Conservation (phyloP, 2,797 vertebrate genomes). For the Lithobates pipiens region DNA sequence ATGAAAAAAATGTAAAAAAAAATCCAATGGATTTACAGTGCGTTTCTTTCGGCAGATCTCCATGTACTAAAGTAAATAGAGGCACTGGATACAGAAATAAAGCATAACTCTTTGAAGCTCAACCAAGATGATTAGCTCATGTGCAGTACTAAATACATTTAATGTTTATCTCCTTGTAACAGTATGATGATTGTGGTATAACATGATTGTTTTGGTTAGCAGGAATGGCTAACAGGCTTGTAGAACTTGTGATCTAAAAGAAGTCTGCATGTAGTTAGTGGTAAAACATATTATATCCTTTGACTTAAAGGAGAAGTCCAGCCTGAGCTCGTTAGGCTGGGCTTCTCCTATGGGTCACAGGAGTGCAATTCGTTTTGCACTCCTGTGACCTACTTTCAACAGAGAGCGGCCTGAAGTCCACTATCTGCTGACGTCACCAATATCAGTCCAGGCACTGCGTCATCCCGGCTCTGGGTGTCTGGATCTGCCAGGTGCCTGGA, state of each 20-base stretch:
- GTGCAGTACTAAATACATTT: not conserved
- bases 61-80: slow-evolving; percentile 37
- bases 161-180: not conserved
- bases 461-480: too few relatives aligned
- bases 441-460: too few relatives aligned
- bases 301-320: too few relatives aligned
- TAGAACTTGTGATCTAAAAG: too few relatives aligned
- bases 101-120: slow-evolving; percentile 41
- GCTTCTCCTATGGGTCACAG: too few relatives aligned
- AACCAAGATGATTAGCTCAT: slow-evolving; percentile 1
- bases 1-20: slow-evolving; percentile 15
- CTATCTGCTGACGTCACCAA: too few relatives aligned
- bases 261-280: not conserved
- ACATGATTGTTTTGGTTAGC: not conserved
- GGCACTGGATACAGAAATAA: slow-evolving; percentile 13
- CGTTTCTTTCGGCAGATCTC: slow-evolving; percentile 44
- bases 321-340: too few relatives aligned
- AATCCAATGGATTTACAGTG: slow-evolving; percentile 39
- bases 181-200: not conserved
- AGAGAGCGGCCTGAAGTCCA: too few relatives aligned
- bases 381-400: too few relatives aligned
- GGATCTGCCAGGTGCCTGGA: too few relatives aligned
- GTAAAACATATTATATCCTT: not conserved
- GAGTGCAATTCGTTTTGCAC: too few relatives aligned
- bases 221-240: too few relatives aligned